Conservation (phyloP, 2,797 vertebrate species). For the Pithecia hirsuta region DNA sequence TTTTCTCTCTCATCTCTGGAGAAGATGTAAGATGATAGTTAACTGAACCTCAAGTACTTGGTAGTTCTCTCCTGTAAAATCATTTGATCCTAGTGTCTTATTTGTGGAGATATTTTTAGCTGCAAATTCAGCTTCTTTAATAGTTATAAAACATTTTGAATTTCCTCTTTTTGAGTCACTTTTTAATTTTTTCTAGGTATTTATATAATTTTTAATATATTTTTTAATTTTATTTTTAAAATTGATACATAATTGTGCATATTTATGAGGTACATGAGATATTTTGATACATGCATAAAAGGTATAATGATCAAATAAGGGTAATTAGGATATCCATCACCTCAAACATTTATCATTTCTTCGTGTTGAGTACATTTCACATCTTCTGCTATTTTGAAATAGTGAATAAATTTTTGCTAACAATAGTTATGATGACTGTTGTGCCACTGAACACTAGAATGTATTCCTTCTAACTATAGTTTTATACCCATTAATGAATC, state of each 20-base stretch:
- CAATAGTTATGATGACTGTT: neutral
- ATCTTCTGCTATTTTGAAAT: neutral
- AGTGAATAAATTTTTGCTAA: neutral
- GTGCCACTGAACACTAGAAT: neutral
- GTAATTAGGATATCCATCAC: neutral
- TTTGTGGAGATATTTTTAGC: neutral
- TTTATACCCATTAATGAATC: neutral
- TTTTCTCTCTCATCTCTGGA: slow-evolving; percentile 12
- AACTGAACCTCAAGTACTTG: neutral
- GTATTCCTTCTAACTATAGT: neutral
- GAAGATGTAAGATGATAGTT: slow-evolving; percentile 32
- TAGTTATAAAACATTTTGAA: neutral
- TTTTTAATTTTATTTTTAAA: neutral
- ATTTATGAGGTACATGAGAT: neutral
- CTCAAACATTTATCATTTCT: neutral
- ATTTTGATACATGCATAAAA: neutral
- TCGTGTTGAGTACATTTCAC: neutral
- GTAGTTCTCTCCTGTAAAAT: neutral
- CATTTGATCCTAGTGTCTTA: slow-evolving; percentile 32
- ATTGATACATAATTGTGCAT: neutral
- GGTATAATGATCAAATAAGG: neutral
- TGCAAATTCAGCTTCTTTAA: neutral
- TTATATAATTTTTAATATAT: slow-evolving; percentile 21
- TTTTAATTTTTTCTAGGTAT: slow-evolving; percentile 27
- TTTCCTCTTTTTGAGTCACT: slow-evolving; percentile 18